These are phyloP conservation scores for Tromatobia lineatoria DNA, from an alignment of 2,888 invertebrate species.

Conservation along the genomic window DNA sequence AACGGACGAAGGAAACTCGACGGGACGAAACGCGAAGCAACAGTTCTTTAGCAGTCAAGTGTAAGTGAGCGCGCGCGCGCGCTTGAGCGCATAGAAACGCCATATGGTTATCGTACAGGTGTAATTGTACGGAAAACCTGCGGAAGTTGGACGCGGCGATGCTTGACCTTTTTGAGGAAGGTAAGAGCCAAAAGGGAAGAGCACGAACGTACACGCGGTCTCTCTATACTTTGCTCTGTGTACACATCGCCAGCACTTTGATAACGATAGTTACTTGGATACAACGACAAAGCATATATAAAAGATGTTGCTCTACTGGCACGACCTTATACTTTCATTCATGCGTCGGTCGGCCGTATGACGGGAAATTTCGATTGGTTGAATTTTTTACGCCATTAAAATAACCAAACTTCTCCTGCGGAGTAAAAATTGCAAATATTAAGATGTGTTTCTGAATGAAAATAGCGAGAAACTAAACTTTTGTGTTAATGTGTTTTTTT, in stretches of 20 bases:
- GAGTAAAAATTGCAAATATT: too few relatives aligned
- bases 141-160: conserved; percentile 73
- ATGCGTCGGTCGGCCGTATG: not conserved
- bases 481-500: too few relatives aligned
- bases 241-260: not conserved
- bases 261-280: conserved; percentile 34
- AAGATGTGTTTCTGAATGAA: too few relatives aligned
- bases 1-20: conserved; percentile 71
- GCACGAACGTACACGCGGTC: conserved; percentile 5
- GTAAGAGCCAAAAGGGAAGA: conserved; percentile 61
- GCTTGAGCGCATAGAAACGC: conserved; percentile 52
- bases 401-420: too few relatives aligned
- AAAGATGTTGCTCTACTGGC: conserved; percentile 13
- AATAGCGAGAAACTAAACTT: too few relatives aligned
- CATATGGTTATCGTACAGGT: conserved; percentile 78
- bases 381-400: not conserved
- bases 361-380: not conserved
- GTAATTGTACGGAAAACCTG: conserved; percentile 78
- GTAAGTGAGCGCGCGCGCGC: conserved; percentile 22
- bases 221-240: conserved; percentile 19
- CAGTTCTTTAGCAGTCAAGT: conserved; percentile 19
- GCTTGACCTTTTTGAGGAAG: conserved; percentile 71
- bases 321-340: conserved; percentile 53
- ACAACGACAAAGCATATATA: conserved; percentile 24
- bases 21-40: conserved; percentile 51